Evolutionary conservation across 2,113 vertebrate genomes (phyloP).

Genomic region (Spea multiplicata): DNA sequence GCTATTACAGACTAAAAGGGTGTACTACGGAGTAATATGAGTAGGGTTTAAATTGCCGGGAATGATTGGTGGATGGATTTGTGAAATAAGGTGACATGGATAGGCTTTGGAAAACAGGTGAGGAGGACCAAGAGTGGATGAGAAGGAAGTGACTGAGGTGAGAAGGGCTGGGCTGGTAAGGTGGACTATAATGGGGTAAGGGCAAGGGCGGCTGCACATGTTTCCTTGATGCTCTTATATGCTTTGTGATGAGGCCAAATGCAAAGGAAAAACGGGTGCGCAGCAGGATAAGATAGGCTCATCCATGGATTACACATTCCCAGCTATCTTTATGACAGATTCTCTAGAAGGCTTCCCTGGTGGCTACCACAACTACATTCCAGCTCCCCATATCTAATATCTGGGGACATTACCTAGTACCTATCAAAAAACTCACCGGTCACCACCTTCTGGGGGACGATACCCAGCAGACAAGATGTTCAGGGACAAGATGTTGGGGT

Average conservation of each 20-base stretch:
- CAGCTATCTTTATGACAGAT: neutral
- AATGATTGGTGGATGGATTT: neutral
- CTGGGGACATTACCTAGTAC: too few relatives aligned
- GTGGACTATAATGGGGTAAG: neutral
- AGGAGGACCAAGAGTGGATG: neutral
- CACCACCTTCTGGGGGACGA: slow-evolving; percentile 81
- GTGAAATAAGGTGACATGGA: neutral
- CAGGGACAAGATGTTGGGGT: slow-evolving; percentile 93
- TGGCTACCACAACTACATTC: too few relatives aligned
- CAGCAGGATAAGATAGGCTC: neutral
- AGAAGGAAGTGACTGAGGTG: neutral
- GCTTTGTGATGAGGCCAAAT: slow-evolving; percentile 25
- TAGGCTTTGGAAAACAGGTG: neutral
- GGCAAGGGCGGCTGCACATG: slow-evolving; percentile 20
- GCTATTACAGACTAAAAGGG: neutral
- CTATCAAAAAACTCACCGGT: slow-evolving; percentile 72
- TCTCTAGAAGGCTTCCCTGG: neutral
- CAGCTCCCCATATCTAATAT: too few relatives aligned
- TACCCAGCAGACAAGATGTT: slow-evolving; percentile 90
- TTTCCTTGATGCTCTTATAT: slow-evolving; percentile 24
- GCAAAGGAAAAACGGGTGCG: slow-evolving; percentile 8
- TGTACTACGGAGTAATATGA: slow-evolving; percentile 8
- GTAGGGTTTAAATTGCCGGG: neutral
- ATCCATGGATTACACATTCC: neutral
- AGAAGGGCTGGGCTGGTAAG: neutral